Conservation (phyloP, 2,888 invertebrate genomes). For the Myathropa florea region DNA sequence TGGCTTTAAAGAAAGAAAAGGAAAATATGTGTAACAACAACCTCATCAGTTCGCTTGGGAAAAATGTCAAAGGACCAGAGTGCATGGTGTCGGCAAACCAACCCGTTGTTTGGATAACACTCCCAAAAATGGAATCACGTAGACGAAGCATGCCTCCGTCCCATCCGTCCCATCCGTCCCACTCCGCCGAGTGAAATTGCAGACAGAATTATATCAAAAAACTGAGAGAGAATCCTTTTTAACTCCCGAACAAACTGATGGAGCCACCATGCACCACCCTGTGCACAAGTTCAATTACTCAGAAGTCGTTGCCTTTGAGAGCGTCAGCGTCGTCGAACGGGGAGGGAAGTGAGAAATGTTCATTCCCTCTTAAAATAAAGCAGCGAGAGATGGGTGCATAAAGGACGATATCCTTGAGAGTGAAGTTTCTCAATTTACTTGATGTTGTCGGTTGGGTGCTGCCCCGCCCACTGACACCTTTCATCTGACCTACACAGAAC, state of each 20-base stretch:
- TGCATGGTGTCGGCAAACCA: conserved; percentile 27
- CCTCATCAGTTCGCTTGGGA: conserved; percentile 16
- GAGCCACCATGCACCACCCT: conserved; percentile 6
- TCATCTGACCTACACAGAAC: background rate
- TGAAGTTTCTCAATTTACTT: conserved; percentile 53
- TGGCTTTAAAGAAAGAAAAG: background rate
- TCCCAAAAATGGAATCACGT: conserved; percentile 40
- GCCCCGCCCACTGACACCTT: background rate
- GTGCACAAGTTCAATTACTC: conserved; percentile 46
- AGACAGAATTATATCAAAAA: background rate
- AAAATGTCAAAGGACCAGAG: conserved; percentile 44
- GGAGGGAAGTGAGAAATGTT: conserved; percentile 7
- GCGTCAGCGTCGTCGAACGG: background rate
- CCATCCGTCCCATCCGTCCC: background rate
- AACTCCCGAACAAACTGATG: conserved; percentile 30
- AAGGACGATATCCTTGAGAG: conserved; percentile 23
- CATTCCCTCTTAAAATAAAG: conserved; percentile 35
- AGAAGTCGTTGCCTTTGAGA: conserved; percentile 50
- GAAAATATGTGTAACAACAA: background rate
- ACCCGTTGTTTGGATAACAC: conserved; percentile 16
- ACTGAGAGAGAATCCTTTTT: background rate
- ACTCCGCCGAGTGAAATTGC: background rate
- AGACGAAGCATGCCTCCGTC: conserved; percentile 45
- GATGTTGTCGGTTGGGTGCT: background rate
- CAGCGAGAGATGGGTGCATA: background rate